Evolutionary conservation across 92 coral and sea anemone genomes (phyloP).

Genomic region (Palythoa grandis): DNA sequence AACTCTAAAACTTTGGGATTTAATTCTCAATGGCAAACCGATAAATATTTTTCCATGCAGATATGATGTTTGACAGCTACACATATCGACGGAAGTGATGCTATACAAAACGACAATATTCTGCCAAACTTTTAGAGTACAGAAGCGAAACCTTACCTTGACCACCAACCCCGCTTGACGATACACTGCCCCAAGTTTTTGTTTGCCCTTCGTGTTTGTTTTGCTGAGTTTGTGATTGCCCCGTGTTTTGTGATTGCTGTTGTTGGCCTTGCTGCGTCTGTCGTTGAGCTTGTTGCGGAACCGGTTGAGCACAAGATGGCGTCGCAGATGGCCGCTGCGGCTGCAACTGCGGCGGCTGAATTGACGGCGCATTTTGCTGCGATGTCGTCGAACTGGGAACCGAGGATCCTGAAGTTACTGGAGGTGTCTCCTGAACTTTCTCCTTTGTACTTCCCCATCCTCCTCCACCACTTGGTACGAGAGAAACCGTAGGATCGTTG

Average conservation of each 20-base stretch:
- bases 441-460: slow-evolving; percentile 99
- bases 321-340: slow-evolving; percentile 95
- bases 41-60: background rate
- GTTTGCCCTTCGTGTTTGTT: slow-evolving; percentile 80
- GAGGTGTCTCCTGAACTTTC: slow-evolving; percentile 67
- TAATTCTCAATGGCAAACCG: background rate
- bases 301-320: slow-evolving; percentile 75
- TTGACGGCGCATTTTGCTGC: slow-evolving; percentile 75
- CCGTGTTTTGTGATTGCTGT: slow-evolving; percentile 86
- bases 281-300: slow-evolving; percentile 64
- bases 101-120: background rate
- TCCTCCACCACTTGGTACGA: slow-evolving; percentile 99
- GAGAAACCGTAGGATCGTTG: slow-evolving; percentile 99
- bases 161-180: slow-evolving; percentile 99
- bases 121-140: background rate
- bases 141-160: slow-evolving; percentile 71
- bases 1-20: background rate
- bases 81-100: slow-evolving; percentile 23
- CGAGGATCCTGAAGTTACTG: slow-evolving; percentile 62
- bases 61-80: slow-evolving; percentile 3
- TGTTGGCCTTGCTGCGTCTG: slow-evolving; percentile 61
- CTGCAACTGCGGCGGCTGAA: slow-evolving; percentile 96
- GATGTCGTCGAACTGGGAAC: slow-evolving; percentile 69
- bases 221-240: slow-evolving; percentile 81
- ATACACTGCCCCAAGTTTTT: slow-evolving; percentile 99